phyloP scores from a whole-genome alignment of 2,888 invertebrate genomes.

The Meloe dianella region DNA sequence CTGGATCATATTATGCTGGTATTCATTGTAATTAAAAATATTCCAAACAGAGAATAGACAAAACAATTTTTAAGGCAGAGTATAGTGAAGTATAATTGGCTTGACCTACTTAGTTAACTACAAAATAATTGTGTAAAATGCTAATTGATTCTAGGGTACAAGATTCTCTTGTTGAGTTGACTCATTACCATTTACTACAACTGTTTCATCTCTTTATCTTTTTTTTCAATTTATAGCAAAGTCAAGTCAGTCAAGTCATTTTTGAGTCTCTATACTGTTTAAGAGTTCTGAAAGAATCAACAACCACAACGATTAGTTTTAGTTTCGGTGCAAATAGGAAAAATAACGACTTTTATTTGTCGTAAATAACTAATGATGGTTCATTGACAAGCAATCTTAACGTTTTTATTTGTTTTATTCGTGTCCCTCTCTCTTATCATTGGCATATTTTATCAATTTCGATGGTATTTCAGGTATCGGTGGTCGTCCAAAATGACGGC shows the following conservation, averaged over 20 bases:
- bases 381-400: not conserved
- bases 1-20: too few species aligned
- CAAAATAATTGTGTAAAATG: too few species aligned
- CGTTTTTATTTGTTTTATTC: not conserved
- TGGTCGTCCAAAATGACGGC: conserved; percentile 33
- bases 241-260: too few species aligned
- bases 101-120: not conserved
- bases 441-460: conserved; percentile 5
- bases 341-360: not conserved
- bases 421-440: not conserved
- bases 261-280: too few species aligned
- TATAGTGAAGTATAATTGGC: not conserved
- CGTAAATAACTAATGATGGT: not conserved
- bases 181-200: too few species aligned
- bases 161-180: too few species aligned
- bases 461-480: conserved; percentile 44
- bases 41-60: too few species aligned
- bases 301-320: not conserved
- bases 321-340: not conserved
- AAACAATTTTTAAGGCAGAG: too few species aligned
- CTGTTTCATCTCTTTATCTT: too few species aligned
- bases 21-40: too few species aligned
- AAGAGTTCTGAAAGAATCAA: not conserved
- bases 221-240: too few species aligned
- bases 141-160: too few species aligned